Base-by-base conservation (phyloP, 2,113 vertebrate species). In the Tetraodon nigroviridis region DNA sequence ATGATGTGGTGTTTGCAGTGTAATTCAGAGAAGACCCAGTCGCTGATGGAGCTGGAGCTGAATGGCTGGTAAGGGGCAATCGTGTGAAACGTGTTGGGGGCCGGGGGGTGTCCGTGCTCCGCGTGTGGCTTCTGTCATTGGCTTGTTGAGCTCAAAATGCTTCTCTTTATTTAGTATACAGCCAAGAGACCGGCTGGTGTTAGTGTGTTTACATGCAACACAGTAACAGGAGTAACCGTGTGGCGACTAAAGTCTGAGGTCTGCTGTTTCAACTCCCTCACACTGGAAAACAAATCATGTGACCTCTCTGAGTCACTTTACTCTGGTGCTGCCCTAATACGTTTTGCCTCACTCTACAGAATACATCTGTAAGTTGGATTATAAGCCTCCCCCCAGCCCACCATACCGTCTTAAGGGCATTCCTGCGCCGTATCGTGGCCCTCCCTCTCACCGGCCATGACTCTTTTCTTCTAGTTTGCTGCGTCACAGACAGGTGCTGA, bases 1-100 rank as follows among this genome's bases (percentile, higher is more conserved):
- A 96, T 97, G 94, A 97, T 98, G 94, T 98, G 95, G 96, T 98
- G 96, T 85, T 87, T 98, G 84, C 94, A 97, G 86, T 98, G 95
- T 87, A 92, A 93, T 76, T 94, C 94, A 11, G 94, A 96, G 91
- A 92, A 93, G 90, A 97, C 92, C 45, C 94, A 95, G 89, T 96
- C 94, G 51, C 79, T 98, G 84, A 89, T 97, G 88, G 95, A 97
- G 59, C 89, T 97, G 87, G 94, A 95, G 81, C 91, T 92, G 80
- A 94, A 95, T 55, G 90, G 92, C 88, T 92, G 95, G 94, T 97
- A 89, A 94, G 90, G 60, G 61, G 47, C 21, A 49, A 57, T 55
- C 27, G 51, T 37, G 32, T 11, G 32, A 46, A 13, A 19, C 21
- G 29, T 63, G 65, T 67, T 70, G 67, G 54, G n/a, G n/a, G 44